A percentile compares a stretch with the other conserved stretches of the same genome.
Evolutionary conservation across 2,113 vertebrate species (phyloP).

Genomic region (Dipodomys stephensi): DNA sequence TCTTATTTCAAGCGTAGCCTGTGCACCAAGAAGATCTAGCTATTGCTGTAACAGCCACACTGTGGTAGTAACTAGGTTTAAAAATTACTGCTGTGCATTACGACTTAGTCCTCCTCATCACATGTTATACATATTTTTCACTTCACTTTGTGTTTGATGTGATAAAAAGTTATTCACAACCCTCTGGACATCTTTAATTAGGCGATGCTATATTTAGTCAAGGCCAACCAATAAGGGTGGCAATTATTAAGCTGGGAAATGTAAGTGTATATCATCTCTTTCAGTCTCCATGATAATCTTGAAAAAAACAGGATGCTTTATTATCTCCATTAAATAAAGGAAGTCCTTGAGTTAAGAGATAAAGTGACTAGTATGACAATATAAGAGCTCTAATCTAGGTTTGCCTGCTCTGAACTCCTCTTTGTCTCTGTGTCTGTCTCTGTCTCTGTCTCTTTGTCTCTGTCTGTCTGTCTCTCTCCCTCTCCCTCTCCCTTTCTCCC

Average conservation of each 20-base stretch:
- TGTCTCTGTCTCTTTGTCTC: too few species aligned
- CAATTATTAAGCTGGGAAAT: not conserved
- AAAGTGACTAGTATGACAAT: not conserved
- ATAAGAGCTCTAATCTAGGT: not conserved
- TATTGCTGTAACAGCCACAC: not conserved
- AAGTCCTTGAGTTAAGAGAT: not conserved
- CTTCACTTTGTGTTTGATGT: not conserved
- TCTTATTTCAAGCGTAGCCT: not conserved
- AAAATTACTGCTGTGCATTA: not conserved
- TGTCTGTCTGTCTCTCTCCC: too few species aligned
- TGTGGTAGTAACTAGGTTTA: not conserved
- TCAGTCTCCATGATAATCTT: not conserved
- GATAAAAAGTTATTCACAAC: not conserved
- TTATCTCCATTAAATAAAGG: not conserved
- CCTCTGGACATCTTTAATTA: not conserved
- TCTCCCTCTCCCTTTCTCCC: too few species aligned
- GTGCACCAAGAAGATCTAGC: not conserved
- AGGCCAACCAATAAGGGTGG: not conserved
- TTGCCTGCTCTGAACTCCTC: not conserved
- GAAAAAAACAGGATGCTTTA: not conserved
- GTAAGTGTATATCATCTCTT: not conserved
- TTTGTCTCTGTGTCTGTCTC: too few species aligned
- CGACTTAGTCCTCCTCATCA: not conserved
- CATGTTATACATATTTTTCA: not conserved
- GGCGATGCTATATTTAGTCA: conserved; percentile 6